Conservation (phyloP, 2,888 invertebrate species). For the Emmelina monodactyla region DNA sequence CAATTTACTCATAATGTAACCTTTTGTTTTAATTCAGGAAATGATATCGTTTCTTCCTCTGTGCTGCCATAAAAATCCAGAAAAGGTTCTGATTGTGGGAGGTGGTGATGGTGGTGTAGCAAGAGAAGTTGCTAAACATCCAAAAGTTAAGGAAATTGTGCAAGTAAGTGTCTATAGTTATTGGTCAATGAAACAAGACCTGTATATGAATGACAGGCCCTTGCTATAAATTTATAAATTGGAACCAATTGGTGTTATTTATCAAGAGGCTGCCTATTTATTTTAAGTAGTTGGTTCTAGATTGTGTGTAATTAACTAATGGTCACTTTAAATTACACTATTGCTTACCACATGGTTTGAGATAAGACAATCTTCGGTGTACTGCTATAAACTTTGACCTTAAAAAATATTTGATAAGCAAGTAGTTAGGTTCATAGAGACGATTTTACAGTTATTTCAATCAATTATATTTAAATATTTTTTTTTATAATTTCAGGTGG, state of each 20-base stretch:
- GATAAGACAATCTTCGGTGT: too few species aligned
- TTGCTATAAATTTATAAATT: too few species aligned
- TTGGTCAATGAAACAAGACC: not conserved
- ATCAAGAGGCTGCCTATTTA: too few species aligned
- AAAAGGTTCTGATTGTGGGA: constrained; percentile 92
- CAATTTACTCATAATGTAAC: not conserved
- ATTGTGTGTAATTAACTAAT: too few species aligned
- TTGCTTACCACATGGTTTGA: too few species aligned
- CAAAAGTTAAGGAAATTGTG: constrained; percentile 82
- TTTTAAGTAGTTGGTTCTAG: too few species aligned
- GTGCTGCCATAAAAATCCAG: constrained; percentile 89
- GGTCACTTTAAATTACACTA: too few species aligned
- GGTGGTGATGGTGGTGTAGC: constrained; percentile 99
- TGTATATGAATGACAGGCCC: too few species aligned
- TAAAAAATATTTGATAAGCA: too few species aligned
- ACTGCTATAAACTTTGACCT: too few species aligned
- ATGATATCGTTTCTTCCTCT: constrained; percentile 96
- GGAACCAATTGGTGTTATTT: too few species aligned
- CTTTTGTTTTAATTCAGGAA: constrained; percentile 72
- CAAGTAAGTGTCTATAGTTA: constrained; percentile 38
- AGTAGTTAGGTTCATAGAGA: too few species aligned
- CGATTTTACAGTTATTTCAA: not conserved
- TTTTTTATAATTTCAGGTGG: constrained; percentile 71
- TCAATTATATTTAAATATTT: not conserved
- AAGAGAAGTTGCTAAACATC: constrained; percentile 93